A percentile compares a stretch with the other conserved stretches of the same genome.
phyloP scores from a whole-genome alignment of 1,140 invertebrate species.

The Camponotus pennsylvanicus region DNA sequence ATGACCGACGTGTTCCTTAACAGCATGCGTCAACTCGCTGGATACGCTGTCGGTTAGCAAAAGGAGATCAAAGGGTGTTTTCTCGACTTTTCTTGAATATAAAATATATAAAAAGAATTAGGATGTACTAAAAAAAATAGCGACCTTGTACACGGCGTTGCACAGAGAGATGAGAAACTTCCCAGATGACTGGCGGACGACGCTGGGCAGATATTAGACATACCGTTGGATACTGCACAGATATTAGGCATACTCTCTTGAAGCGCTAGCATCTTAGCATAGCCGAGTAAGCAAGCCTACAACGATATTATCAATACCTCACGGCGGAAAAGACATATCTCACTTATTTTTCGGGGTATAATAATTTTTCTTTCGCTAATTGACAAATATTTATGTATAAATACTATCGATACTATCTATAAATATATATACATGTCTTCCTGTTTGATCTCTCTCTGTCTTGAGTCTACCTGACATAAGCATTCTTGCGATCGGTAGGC shows the following conservation, averaged over 20 bases:
- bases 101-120: neutral
- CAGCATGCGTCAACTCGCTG: conserved; percentile 65
- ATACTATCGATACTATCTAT: neutral
- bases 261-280: conserved; percentile 79
- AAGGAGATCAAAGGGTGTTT: neutral
- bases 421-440: neutral
- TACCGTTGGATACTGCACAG: conserved; percentile 73
- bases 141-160: conserved; percentile 75
- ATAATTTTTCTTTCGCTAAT: neutral
- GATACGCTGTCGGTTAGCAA: conserved; percentile 58
- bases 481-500: conserved; percentile 78
- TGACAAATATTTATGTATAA: neutral
- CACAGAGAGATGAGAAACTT: conserved; percentile 71
- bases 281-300: conserved; percentile 80
- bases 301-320: conserved; percentile 51
- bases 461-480: conserved; percentile 79
- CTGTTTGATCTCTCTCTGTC: neutral
- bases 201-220: conserved; percentile 50
- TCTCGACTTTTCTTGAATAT: neutral
- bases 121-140: neutral
- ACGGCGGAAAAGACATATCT: neutral
- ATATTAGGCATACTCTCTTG: conserved; percentile 82
- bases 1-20: conserved; percentile 64
- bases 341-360: neutral
- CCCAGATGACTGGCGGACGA: conserved; percentile 67